Percentiles rank a stretch among this genome's conserved stretches.
Evolutionary conservation across 2,113 vertebrate genomes (phyloP).

Genomic region (Butorides virescens): DNA sequence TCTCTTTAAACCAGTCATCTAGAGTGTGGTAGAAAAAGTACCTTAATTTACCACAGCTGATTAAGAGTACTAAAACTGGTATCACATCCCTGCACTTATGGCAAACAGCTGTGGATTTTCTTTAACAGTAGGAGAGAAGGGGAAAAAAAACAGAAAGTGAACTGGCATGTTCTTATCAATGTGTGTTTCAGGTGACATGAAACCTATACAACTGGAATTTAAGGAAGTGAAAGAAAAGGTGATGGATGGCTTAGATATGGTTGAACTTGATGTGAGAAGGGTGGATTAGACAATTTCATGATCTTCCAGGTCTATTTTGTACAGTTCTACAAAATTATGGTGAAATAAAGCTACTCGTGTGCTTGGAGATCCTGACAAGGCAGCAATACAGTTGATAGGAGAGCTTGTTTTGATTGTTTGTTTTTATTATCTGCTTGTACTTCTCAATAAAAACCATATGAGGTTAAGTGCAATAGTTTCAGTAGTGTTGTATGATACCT

Average conservation of each 20-base stretch:
- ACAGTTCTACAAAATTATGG: neutral
- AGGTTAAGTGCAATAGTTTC: neutral
- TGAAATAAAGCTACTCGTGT: neutral
- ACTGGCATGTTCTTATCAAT: neutral
- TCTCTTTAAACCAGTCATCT: neutral
- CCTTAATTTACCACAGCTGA: neutral
- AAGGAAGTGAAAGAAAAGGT: neutral
- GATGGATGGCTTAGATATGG: neutral
- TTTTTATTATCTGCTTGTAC: neutral
- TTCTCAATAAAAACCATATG: neutral
- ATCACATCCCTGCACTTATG: neutral
- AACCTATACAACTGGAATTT: neutral
- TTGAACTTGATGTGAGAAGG: neutral
- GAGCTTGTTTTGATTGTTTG: neutral
- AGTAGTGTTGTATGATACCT: neutral
- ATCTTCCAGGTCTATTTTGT: neutral
- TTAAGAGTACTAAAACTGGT: neutral
- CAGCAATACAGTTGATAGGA: neutral
- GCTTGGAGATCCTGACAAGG: neutral
- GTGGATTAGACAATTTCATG: neutral
- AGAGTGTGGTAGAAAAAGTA: neutral
- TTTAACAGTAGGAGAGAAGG: neutral
- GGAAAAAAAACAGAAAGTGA: neutral
- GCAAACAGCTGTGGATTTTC: neutral
- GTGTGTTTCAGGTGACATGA: neutral